phyloP scores from a whole-genome alignment of 2,888 invertebrate genomes.

The Gibbula magus region DNA sequence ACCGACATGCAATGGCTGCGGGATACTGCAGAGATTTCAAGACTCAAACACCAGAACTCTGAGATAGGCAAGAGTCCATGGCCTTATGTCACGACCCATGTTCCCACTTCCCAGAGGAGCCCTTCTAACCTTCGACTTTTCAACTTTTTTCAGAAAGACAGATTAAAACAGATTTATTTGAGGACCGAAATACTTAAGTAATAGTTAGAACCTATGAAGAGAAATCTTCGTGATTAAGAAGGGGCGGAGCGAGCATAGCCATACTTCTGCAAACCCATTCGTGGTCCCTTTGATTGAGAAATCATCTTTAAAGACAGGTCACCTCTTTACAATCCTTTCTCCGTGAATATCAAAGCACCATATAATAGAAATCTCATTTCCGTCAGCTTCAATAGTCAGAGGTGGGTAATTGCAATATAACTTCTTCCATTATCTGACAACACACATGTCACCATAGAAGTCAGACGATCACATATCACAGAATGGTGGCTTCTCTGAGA shows the following conservation, averaged over 20 bases:
- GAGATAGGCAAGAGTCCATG: too few relatives aligned
- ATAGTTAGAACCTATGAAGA: background rate
- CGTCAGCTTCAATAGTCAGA: background rate
- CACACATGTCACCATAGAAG: background rate
- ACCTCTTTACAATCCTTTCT: background rate
- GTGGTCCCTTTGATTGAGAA: background rate
- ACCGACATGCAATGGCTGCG: too few relatives aligned
- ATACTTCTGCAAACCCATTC: background rate
- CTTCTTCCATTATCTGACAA: background rate
- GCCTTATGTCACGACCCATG: too few relatives aligned
- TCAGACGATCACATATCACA: slow-evolving; percentile 16
- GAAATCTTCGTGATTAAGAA: slow-evolving; percentile 7
- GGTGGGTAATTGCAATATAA: background rate
- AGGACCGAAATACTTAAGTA: background rate
- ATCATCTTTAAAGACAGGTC: background rate
- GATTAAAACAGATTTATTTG: background rate
- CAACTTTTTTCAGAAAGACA: too few relatives aligned
- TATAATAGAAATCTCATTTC: background rate
- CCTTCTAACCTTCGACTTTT: too few relatives aligned
- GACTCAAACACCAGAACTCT: too few relatives aligned
- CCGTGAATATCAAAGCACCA: slow-evolving; percentile 8
- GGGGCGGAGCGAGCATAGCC: too few relatives aligned
- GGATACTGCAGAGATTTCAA: too few relatives aligned
- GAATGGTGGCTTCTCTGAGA: background rate
- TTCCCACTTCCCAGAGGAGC: background rate